A percentile compares a stretch with the other conserved stretches of the same genome.
These are phyloP conservation scores for Tetramorium alpestre DNA, from an alignment of 1,140 invertebrate species.

Conservation along the genomic window DNA sequence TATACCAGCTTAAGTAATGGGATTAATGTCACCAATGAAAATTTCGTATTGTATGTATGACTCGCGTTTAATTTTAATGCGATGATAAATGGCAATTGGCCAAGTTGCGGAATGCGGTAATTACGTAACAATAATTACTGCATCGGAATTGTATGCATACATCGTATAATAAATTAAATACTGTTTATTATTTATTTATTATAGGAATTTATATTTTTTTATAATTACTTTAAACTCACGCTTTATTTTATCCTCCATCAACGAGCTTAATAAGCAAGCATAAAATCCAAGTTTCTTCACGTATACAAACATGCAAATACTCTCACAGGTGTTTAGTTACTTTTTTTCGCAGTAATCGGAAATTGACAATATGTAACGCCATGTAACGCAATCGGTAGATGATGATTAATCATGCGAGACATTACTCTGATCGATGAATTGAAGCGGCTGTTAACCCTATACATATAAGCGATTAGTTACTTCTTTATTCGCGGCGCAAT, in stretches of 20 bases:
- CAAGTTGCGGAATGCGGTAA: background rate
- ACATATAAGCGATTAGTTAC: conserved; percentile 42
- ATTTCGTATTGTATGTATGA: conserved; percentile 1
- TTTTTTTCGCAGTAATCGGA: background rate
- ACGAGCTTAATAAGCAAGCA: background rate
- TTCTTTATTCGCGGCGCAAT: conserved; percentile 41
- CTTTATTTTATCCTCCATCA: background rate
- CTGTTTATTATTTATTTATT: conserved; percentile 3
- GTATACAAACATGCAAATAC: background rate
- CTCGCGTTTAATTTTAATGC: conserved; percentile 51
- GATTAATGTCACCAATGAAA: conserved; percentile 55
- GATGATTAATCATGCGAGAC: conserved; percentile 35
- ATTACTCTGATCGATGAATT: conserved; percentile 49
- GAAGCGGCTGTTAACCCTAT: conserved; percentile 30
- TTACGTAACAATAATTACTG: background rate
- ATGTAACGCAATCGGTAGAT: conserved; percentile 6
- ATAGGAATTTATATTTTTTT: background rate
- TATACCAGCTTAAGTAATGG: conserved; percentile 28
- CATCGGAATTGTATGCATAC: background rate
- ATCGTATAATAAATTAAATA: conserved; percentile 1
- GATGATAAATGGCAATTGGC: conserved; percentile 49
- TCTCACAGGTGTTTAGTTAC: background rate
- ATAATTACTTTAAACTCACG: conserved; percentile 13
- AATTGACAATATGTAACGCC: conserved; percentile 12
- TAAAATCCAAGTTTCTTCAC: background rate